These are phyloP conservation scores for Nudaria mundana DNA, from an alignment of 2,888 invertebrate species.

Conservation along the genomic window DNA sequence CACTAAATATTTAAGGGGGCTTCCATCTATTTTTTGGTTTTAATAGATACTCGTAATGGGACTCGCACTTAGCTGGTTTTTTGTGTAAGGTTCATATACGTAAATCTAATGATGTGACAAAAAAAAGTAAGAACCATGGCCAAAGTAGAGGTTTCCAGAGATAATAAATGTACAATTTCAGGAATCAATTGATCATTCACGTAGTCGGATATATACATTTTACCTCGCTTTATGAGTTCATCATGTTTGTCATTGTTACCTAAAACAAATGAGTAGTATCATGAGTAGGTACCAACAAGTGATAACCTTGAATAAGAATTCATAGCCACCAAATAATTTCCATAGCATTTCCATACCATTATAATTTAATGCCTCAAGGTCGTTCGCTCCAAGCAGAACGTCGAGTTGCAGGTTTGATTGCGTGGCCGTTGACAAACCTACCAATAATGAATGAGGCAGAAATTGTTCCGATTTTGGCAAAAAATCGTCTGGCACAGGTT, in stretches of 20 bases:
- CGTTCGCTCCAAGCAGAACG: constrained; percentile 85
- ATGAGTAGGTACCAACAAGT: neutral
- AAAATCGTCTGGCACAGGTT: constrained; percentile 84
- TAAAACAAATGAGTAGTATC: constrained; percentile 44
- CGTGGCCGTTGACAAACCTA: constrained; percentile 74
- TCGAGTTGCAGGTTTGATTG: constrained; percentile 82
- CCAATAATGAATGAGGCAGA: constrained; percentile 77
- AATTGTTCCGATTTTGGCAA: constrained; percentile 82
- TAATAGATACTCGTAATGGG: too few species aligned
- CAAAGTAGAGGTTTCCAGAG: constrained; percentile 46
- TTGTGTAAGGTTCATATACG: too few species aligned
- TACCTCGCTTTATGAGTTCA: constrained; percentile 80
- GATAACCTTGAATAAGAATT: constrained; percentile 21
- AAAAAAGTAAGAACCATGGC: constrained; percentile 41
- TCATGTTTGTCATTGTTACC: constrained; percentile 80
- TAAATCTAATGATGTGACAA: neutral
- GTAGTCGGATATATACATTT: constrained; percentile 77
- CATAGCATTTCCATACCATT: constrained; percentile 51
- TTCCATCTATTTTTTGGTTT: too few species aligned
- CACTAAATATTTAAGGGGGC: too few species aligned
- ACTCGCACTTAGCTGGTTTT: too few species aligned
- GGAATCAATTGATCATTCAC: constrained; percentile 82
- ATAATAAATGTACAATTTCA: constrained; percentile 70
- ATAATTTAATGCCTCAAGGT: constrained; percentile 83
- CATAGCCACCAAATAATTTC: neutral